phyloP scores from a whole-genome alignment of 2,113 vertebrate genomes.

The Sporophila hypoxantha region DNA sequence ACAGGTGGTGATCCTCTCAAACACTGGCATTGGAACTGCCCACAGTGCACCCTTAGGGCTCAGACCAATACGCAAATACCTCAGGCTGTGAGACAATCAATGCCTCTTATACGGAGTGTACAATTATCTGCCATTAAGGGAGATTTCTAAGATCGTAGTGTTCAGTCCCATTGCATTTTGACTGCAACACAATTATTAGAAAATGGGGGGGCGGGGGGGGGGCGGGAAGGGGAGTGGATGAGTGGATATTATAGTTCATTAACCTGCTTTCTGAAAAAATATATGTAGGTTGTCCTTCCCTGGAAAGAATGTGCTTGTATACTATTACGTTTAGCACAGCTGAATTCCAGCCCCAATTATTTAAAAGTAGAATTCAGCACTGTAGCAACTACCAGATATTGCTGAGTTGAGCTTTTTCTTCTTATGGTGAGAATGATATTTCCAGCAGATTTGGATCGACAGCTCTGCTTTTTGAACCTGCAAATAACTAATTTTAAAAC shows the following conservation, averaged over 20 bases:
- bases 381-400: background rate
- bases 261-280: background rate
- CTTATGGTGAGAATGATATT: background rate
- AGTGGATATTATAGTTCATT: background rate
- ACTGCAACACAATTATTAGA: background rate
- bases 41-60: background rate
- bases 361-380: background rate
- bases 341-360: background rate
- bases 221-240: too few species aligned
- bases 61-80: background rate
- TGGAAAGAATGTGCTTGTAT: background rate
- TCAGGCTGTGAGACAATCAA: background rate
- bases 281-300: background rate
- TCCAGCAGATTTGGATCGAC: background rate
- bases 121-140: fast-evolving
- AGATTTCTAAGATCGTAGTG: background rate
- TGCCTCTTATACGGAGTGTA: background rate
- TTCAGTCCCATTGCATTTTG: background rate
- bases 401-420: background rate
- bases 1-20: background rate
- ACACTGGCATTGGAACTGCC: background rate
- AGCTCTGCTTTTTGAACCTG: background rate
- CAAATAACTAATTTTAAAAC: background rate
- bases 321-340: background rate
- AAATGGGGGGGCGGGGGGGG: fast-evolving